These are phyloP conservation scores for Drosophila mercatorum DNA, from an alignment of 2,888 invertebrate genomes.

Conservation along the genomic window DNA sequence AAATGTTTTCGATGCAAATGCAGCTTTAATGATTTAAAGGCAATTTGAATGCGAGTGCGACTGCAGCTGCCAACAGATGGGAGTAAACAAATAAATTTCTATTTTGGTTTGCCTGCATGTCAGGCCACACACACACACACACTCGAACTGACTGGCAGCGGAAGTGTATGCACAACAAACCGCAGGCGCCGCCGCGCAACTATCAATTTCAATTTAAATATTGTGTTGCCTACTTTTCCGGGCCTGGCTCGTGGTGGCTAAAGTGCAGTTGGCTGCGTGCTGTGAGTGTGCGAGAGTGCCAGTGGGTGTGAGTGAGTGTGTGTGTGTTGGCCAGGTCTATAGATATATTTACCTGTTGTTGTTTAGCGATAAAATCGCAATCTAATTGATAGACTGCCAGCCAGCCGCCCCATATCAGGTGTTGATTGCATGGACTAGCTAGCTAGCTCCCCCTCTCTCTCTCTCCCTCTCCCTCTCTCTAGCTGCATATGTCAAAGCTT, in stretches of 20 bases:
- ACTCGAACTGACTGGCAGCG: conserved; percentile 24
- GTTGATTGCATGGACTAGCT: conserved; percentile 51
- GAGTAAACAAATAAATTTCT: conserved; percentile 58
- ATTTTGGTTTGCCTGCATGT: conserved; percentile 56
- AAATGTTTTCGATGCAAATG: conserved; percentile 7
- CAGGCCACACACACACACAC: conserved; percentile 24
- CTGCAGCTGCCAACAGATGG: conserved; percentile 10
- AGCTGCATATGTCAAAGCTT: conserved; percentile 76
- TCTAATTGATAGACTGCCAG: conserved; percentile 72
- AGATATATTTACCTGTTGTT: conserved; percentile 51
- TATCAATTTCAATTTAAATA: conserved; percentile 76
- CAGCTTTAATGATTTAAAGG: conserved; percentile 26
- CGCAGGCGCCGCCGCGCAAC: conserved; percentile 56
- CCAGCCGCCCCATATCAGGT: conserved; percentile 45
- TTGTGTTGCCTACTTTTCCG: conserved; percentile 59
- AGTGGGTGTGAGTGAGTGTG: conserved; percentile 10
- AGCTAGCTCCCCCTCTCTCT: neutral
- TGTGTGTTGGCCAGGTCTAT: conserved; percentile 13
- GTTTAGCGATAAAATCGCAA: conserved; percentile 41
- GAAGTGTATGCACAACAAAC: conserved; percentile 38
- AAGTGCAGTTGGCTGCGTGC: conserved; percentile 47
- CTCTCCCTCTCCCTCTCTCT: neutral
- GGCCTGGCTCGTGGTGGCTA: neutral
- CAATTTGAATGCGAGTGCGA: conserved; percentile 29
- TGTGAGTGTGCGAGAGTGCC: neutral